phyloP scores from a whole-genome alignment of 2,888 invertebrate genomes.

The Stenichneumon culpator region DNA sequence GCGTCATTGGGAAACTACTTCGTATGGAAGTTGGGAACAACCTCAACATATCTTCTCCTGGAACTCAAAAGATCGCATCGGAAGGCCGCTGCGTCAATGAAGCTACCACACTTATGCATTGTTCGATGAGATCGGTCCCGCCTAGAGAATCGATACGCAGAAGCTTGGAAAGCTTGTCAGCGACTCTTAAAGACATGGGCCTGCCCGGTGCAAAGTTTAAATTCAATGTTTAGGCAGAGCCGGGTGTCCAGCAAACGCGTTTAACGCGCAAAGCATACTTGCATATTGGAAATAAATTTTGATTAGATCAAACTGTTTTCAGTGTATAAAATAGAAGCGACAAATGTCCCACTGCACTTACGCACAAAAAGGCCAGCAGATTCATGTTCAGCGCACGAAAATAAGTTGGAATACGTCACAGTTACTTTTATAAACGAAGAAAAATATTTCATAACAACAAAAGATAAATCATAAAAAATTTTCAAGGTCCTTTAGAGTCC shows the following conservation, averaged over 20 bases:
- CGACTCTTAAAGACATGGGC: slow-evolving; percentile 12
- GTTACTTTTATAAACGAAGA: too few species aligned
- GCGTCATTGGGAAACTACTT: slow-evolving; percentile 75
- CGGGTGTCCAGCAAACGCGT: background rate
- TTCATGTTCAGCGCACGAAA: too few species aligned
- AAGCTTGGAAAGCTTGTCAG: slow-evolving; percentile 48
- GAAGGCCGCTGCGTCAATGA: slow-evolving; percentile 19
- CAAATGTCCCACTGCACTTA: too few species aligned
- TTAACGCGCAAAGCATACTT: background rate
- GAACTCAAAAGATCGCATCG: background rate
- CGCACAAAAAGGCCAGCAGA: too few species aligned
- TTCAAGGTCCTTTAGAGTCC: too few species aligned
- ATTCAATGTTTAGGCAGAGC: background rate
- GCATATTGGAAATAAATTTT: background rate
- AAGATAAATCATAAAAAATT: too few species aligned
- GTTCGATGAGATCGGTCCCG: slow-evolving; percentile 11
- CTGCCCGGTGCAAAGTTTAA: slow-evolving; percentile 18
- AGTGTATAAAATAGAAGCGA: too few species aligned
- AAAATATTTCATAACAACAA: too few species aligned
- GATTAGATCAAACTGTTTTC: too few species aligned
- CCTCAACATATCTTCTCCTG: background rate
- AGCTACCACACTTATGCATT: slow-evolving; percentile 34
- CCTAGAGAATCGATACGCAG: slow-evolving; percentile 11
- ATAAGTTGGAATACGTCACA: too few species aligned
- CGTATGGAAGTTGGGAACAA: slow-evolving; percentile 30